phyloP scores from a whole-genome alignment of 2,888 invertebrate species.

The Muschampia plurimacula region DNA sequence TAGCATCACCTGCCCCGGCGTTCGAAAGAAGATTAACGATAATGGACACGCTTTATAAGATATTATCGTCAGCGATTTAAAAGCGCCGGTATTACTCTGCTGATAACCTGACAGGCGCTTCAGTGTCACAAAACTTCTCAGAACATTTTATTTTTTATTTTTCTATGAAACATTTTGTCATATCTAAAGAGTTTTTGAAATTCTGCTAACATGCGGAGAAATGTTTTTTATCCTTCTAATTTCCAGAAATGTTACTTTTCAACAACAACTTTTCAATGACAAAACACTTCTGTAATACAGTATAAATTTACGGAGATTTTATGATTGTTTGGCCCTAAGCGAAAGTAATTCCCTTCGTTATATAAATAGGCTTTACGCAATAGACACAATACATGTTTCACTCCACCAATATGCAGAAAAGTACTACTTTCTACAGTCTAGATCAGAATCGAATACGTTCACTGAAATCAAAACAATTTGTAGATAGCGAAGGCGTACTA shows the following conservation, averaged over 20 bases:
- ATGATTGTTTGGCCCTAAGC: neutral
- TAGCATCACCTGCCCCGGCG: slow-evolving; percentile 40
- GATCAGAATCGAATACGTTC: slow-evolving; percentile 44
- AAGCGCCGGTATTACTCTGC: slow-evolving; percentile 39
- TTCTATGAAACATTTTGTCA: slow-evolving; percentile 22
- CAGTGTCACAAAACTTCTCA: slow-evolving; percentile 24
- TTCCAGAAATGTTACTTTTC: neutral
- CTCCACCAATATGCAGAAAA: slow-evolving; percentile 43
- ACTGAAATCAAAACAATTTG: slow-evolving; percentile 45
- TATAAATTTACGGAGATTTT: neutral
- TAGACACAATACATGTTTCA: slow-evolving; percentile 24
- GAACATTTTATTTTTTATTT: slow-evolving; percentile 20
- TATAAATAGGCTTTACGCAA: slow-evolving; percentile 45
- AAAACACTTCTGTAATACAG: neutral
- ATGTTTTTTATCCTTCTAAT: neutral
- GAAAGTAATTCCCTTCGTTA: slow-evolving; percentile 36
- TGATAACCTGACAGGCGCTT: slow-evolving; percentile 37
- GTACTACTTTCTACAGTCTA: slow-evolving; percentile 45
- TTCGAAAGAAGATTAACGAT: slow-evolving; percentile 45
- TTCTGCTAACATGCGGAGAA: neutral
- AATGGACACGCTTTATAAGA: slow-evolving; percentile 43
- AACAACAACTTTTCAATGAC: neutral
- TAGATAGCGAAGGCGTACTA: neutral
- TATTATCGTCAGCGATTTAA: slow-evolving; percentile 42
- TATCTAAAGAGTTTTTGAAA: neutral